These are phyloP conservation scores for Planococcus citri DNA, from an alignment of 1,140 invertebrate genomes.

Conservation along the genomic window DNA sequence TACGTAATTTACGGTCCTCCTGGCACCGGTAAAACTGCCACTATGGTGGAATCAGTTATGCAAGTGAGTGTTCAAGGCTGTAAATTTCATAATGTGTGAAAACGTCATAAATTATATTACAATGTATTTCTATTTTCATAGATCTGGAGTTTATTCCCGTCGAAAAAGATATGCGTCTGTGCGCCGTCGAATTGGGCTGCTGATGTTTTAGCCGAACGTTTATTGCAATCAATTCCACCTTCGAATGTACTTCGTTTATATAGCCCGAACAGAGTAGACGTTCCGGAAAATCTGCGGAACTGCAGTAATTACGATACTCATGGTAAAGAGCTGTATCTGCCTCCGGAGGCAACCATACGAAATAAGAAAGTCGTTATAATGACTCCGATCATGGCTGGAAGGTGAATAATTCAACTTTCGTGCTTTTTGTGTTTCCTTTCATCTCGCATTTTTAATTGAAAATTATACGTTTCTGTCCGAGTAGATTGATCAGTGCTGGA, in stretches of 20 bases:
- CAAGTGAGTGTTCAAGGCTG: conserved; percentile 52
- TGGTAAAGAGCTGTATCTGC: not conserved
- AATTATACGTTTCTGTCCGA: not conserved
- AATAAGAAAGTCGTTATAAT: conserved; percentile 26
- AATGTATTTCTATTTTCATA: not conserved
- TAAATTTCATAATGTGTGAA: no score
- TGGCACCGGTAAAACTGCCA: conserved; percentile 90
- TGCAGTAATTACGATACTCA: conserved; percentile 19
- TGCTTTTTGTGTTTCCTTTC: no score
- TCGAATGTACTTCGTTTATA: conserved; percentile 25
- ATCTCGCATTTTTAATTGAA: no score
- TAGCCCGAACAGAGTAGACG: conserved; percentile 3
- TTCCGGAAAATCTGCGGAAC: conserved; percentile 17
- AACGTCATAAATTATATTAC: not conserved
- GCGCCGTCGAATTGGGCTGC: conserved; percentile 46
- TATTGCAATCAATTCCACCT: conserved; percentile 26
- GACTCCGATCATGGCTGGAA: conserved; percentile 26
- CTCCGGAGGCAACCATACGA: not conserved
- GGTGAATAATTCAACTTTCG: conserved; percentile 21
- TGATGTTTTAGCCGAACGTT: conserved; percentile 35
- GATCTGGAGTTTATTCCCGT: not conserved
- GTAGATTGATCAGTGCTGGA: conserved; percentile 30
- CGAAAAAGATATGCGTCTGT: conserved; percentile 35
- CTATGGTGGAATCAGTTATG: conserved; percentile 71
- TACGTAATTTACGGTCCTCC: conserved; percentile 89